A percentile compares a stretch with the other conserved stretches of the same genome.
phyloP scores from a whole-genome alignment of 2,888 invertebrate species.

The Erebia aethiops region DNA sequence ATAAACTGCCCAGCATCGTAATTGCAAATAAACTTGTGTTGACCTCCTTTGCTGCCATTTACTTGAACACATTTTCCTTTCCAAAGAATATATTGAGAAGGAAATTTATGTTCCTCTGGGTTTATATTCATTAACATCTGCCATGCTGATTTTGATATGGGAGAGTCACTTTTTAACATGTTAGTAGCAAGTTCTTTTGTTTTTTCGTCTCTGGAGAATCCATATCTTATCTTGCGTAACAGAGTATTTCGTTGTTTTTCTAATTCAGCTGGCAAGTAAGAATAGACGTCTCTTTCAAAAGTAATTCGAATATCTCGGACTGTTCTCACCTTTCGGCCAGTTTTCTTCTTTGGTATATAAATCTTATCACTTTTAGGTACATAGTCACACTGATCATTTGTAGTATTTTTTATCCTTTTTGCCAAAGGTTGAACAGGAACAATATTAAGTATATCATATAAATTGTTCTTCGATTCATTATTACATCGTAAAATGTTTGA shows the following conservation, averaged over 20 bases:
- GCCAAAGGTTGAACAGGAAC: constrained; percentile 55
- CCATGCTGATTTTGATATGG: constrained; percentile 68
- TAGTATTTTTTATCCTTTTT: constrained; percentile 39
- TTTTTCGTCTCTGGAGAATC: constrained; percentile 56
- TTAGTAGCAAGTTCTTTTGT: constrained; percentile 62
- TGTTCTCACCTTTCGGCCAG: constrained; percentile 66
- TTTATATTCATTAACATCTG: constrained; percentile 75
- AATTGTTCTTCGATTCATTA: constrained; percentile 52
- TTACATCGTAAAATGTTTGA: constrained; percentile 60
- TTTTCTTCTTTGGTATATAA: constrained; percentile 65
- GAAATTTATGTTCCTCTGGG: constrained; percentile 54
- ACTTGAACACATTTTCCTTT: constrained; percentile 64
- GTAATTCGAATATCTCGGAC: constrained; percentile 64
- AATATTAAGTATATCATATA: constrained; percentile 59
- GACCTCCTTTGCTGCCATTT: constrained; percentile 70
- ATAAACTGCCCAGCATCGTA: constrained; percentile 54
- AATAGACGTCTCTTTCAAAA: constrained; percentile 66
- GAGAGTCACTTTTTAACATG: constrained; percentile 57
- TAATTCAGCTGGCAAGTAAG: constrained; percentile 57
- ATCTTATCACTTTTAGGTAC: constrained; percentile 59
- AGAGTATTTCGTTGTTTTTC: constrained; percentile 62
- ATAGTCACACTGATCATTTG: constrained; percentile 51
- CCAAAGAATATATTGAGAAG: constrained; percentile 66
- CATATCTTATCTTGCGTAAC: constrained; percentile 65
- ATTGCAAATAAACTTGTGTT: constrained; percentile 59